A percentile compares a stretch with the other conserved stretches of the same genome.
These are phyloP conservation scores for Selene dorsalis DNA, from an alignment of 2,797 vertebrate species.

Conservation along the genomic window DNA sequence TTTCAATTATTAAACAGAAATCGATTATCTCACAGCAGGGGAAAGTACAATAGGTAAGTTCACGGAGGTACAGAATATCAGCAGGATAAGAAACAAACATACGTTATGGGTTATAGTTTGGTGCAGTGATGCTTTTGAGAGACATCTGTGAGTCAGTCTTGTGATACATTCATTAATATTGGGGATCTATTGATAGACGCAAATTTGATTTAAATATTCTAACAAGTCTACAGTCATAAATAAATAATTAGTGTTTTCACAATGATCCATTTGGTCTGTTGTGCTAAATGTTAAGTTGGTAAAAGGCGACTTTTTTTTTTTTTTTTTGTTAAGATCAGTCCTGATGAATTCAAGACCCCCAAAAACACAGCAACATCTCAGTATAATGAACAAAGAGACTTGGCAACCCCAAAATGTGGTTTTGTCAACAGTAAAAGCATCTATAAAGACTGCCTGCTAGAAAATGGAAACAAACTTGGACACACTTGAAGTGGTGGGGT, in stretches of 20 bases:
- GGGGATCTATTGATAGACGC: no score
- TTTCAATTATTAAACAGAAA: slow-evolving; percentile 46
- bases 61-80: not conserved
- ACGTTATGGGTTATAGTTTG: not conserved
- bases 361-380: no score
- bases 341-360: not conserved
- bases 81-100: not conserved
- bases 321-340: not conserved
- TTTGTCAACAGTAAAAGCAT: not conserved
- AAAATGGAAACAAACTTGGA: not conserved
- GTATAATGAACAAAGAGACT: not conserved
- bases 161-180: no score
- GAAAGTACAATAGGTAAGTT: not conserved
- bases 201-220: no score
- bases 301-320: no score
- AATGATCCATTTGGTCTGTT: not conserved
- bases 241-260: not conserved
- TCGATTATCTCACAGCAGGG: not conserved
- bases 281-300: not conserved
- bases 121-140: no score
- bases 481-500: not conserved
- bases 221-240: no score
- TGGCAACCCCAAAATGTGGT: not conserved
- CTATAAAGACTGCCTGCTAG: not conserved
- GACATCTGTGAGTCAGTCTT: no score